These are phyloP conservation scores for Prionailurus bengalensis DNA, from an alignment of 2,113 vertebrate genomes.

Conservation along the genomic window DNA sequence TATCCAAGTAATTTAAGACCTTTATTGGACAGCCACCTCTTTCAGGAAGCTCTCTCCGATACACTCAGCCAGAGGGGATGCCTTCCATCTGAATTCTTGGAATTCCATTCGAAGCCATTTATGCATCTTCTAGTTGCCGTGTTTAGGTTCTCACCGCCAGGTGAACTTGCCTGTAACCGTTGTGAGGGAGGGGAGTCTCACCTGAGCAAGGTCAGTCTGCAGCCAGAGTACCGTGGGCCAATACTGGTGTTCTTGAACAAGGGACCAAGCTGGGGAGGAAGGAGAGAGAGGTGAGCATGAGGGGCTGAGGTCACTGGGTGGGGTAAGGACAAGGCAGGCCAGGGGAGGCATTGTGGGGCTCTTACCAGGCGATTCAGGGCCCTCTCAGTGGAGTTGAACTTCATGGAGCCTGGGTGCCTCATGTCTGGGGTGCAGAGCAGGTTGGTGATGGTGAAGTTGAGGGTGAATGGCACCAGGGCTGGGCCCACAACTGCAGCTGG, in stretches of 20 bases:
- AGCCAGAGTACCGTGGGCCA: conserved; percentile 76
- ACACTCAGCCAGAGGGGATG: not conserved
- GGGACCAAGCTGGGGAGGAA: conserved; percentile 72
- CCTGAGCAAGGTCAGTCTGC: conserved; percentile 80
- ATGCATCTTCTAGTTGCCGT: not conserved
- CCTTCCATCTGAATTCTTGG: not conserved
- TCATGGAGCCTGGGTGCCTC: conserved; percentile 61
- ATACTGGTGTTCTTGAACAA: conserved; percentile 81
- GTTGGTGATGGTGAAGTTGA: conserved; percentile 87
- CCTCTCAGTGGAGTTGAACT: conserved; percentile 81
- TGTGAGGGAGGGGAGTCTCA: conserved; percentile 41
- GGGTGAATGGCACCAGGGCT: conserved; percentile 65
- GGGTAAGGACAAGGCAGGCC: too few relatives aligned
- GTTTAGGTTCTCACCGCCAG: not conserved
- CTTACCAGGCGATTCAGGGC: conserved; percentile 81
- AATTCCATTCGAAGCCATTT: not conserved
- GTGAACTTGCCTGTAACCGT: not conserved
- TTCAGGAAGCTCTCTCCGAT: not conserved
- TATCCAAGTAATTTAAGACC: not conserved
- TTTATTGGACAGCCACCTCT: not conserved
- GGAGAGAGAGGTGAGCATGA: not conserved
- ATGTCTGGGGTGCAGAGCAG: conserved; percentile 81
- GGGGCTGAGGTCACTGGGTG: rapidly evolving
- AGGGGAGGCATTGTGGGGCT: rapidly evolving
- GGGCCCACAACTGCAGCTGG: not conserved